Evolutionary conservation across 2,113 vertebrate species (phyloP).

Genomic region (Alaudala cheleensis): DNA sequence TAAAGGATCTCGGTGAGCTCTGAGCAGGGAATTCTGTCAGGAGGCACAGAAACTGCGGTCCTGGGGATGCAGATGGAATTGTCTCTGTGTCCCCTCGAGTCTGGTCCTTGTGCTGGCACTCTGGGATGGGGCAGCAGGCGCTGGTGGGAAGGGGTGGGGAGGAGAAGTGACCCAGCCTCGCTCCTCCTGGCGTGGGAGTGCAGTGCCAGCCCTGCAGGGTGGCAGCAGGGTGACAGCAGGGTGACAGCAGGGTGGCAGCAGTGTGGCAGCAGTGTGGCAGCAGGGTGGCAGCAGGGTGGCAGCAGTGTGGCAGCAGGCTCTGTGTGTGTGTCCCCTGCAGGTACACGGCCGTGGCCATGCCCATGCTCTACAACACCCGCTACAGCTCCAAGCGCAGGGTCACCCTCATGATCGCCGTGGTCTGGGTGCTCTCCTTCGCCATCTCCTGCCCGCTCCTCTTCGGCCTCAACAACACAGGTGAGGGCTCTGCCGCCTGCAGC

Average conservation of each 20-base stretch:
- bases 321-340: conserved; percentile 61
- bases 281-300: not conserved
- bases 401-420: conserved; percentile 94
- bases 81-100: fast-evolving
- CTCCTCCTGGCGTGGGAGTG: not conserved
- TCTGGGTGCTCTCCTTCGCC: conserved; percentile 97
- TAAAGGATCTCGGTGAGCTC: not conserved
- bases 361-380: conserved; percentile 97
- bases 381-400: conserved; percentile 96
- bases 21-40: not conserved
- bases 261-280: not conserved
- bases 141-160: not conserved
- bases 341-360: conserved; percentile 98
- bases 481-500: not conserved
- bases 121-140: not conserved
- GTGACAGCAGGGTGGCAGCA: not conserved
- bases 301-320: not conserved
- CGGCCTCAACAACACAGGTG: conserved; percentile 96
- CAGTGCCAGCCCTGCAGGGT: not conserved
- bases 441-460: conserved; percentile 97
- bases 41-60: fast-evolving
- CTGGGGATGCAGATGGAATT: not conserved
- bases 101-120: fast-evolving
- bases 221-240: not conserved
- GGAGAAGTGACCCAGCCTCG: not conserved